These are phyloP conservation scores for Propsilocerus akamusi DNA, from an alignment of 1,140 invertebrate genomes.

Conservation along the genomic window DNA sequence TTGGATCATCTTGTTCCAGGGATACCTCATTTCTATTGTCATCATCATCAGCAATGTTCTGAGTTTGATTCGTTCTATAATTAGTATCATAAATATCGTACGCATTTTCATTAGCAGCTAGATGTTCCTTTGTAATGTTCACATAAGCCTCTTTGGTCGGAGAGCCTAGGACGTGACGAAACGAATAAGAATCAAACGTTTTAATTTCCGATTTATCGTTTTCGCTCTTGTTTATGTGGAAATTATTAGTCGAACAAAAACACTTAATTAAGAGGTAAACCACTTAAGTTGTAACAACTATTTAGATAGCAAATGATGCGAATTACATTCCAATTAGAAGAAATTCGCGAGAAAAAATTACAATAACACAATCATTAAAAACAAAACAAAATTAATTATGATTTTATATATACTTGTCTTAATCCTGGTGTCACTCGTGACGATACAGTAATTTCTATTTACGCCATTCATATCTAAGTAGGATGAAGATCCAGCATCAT, in stretches of 20 bases:
- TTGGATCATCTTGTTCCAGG: too few relatives aligned
- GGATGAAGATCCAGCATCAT: neutral
- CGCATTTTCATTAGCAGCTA: neutral
- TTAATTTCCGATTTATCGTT: too few relatives aligned
- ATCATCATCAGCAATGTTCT: too few relatives aligned
- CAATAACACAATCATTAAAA: neutral
- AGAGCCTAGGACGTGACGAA: neutral
- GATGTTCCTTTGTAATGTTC: neutral
- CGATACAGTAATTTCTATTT: neutral
- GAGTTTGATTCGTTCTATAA: too few relatives aligned
- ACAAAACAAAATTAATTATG: neutral
- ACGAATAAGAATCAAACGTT: neutral
- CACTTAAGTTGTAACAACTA: neutral
- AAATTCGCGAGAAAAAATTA: too few relatives aligned
- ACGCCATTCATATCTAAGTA: slow-evolving; percentile 1
- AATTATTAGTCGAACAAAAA: neutral
- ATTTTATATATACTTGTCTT: neutral
- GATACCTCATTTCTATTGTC: neutral
- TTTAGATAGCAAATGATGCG: too few relatives aligned
- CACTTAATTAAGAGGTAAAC: neutral
- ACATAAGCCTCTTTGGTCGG: neutral
- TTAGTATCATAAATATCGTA: neutral
- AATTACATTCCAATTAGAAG: too few relatives aligned
- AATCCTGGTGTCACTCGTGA: too few relatives aligned
- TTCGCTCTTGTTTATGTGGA: too few relatives aligned